phyloP scores from a whole-genome alignment of 2,888 invertebrate genomes.

The Ptilodon capucinus region DNA sequence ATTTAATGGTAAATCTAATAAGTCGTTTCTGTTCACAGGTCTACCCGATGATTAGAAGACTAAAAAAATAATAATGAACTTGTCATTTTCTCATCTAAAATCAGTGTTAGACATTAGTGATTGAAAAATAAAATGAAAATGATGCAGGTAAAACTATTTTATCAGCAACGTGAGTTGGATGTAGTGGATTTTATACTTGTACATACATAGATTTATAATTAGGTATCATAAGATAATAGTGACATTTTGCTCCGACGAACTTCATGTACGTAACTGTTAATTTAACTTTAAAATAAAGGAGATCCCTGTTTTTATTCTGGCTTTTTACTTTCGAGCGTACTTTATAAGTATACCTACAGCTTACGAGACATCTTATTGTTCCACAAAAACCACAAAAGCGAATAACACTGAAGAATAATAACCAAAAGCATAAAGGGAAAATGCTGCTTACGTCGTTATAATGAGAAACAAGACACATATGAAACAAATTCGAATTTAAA shows the following conservation, averaged over 20 bases:
- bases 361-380: neutral
- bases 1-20: no score
- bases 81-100: constrained; percentile 56
- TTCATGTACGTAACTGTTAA: constrained; percentile 75
- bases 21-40: constrained; percentile 50
- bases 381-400: neutral
- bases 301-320: constrained; percentile 57
- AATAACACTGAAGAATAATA: neutral
- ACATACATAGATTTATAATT: constrained; percentile 67
- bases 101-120: constrained; percentile 72
- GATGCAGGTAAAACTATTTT: constrained; percentile 59
- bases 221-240: constrained; percentile 66
- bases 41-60: constrained; percentile 65
- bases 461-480: no score
- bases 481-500: no score
- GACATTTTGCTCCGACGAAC: constrained; percentile 71
- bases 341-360: neutral
- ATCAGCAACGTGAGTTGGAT: constrained; percentile 53
- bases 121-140: constrained; percentile 50
- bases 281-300: constrained; percentile 68
- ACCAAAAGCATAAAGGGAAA: neutral
- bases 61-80: constrained; percentile 38
- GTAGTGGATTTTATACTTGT: constrained; percentile 80
- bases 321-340: constrained; percentile 21
- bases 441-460: no score